A percentile compares a stretch with the other conserved stretches of the same genome.
phyloP scores from a whole-genome alignment of 2,888 invertebrate species.

The Odontomyia ornata region DNA sequence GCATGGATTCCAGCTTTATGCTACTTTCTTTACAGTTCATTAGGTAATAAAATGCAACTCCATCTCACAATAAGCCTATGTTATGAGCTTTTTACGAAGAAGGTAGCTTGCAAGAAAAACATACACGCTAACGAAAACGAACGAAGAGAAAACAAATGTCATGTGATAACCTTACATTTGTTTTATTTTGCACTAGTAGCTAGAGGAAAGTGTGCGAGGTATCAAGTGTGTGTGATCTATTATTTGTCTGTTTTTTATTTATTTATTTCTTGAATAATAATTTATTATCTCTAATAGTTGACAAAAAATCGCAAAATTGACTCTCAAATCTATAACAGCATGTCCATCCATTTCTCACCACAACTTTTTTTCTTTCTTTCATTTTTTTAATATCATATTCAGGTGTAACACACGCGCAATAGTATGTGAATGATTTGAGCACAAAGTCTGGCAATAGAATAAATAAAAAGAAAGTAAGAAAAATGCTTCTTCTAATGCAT shows the following conservation, averaged over 20 bases:
- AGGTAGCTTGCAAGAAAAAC: not conserved
- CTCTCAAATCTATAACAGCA: conserved; percentile 41
- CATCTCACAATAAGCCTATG: not conserved
- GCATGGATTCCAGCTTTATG: conserved; percentile 88
- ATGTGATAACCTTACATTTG: not conserved
- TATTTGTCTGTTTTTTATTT: not conserved
- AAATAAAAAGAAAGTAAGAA: conserved; percentile 19
- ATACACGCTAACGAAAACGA: not conserved
- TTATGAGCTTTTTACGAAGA: not conserved
- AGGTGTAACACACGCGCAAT: conserved; percentile 47
- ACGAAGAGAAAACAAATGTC: conserved; percentile 50
- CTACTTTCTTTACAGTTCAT: conserved; percentile 87
- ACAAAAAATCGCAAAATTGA: conserved; percentile 39
- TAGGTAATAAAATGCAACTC: conserved; percentile 68
- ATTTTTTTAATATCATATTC: conserved; percentile 47
- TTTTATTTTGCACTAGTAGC: conserved; percentile 13
- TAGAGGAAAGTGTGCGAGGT: not conserved
- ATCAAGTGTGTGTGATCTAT: conserved; percentile 31
- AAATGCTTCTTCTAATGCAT: conserved; percentile 32
- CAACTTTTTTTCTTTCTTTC: conserved; percentile 43
- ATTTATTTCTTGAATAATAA: not conserved
- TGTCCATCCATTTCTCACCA: conserved; percentile 48
- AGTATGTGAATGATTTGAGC: conserved; percentile 45
- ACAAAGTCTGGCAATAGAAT: conserved; percentile 36
- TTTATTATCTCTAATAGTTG: conserved; percentile 28